Evolutionary conservation across 2,113 vertebrate species (phyloP), one percentile per base, ranked within the genome.

Genomic region (Chaetops frenatus): DNA sequence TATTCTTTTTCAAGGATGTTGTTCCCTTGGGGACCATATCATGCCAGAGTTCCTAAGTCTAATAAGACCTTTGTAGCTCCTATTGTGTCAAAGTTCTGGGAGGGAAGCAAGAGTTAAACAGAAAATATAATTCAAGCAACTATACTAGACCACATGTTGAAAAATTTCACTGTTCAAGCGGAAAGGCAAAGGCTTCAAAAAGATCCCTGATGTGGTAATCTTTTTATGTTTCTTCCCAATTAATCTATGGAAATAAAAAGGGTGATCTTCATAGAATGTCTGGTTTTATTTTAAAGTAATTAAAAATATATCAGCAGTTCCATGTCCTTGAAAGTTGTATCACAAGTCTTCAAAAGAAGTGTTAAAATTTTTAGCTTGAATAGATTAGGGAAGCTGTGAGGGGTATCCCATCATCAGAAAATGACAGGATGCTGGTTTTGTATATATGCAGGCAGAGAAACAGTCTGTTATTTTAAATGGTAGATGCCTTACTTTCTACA

Each of bases 1-100:
- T 99, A 99, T 99, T 99, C 98, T 98, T 99, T 99, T 99, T 99
- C 99, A 99, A 98, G 98, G 98, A 98, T 99, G 99, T 98, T 98
- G 98, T 98, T 99, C 99, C 98, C 99, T 98, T 95, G 98, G 98
- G 99, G 98, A 98, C 98, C 98, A 98, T 99, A 99, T 98, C 98
- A 98, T 98, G 99, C 98, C 98, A 99, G 99, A 99, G 99, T 99
- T 99, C 97, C 98, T 98, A 98, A 97, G 98, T 98, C 98, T 98
- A 99, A 98, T 98, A 98, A 98, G 98, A 98, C 98, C 98, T 98
- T 98, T 98, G 98, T 97, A 98, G 96, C 97, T 98, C 97, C 99
- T 98, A 99, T 98, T 98, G 98, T 98, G 98, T 97, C 98, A 98
- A 98, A 98, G 98, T 98, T 97, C 97, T 97, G 94, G 97, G 98